A percentile compares a stretch with the other conserved stretches of the same genome.
Evolutionary conservation across 2,888 invertebrate genomes (phyloP).

Genomic region (Lochmaea capreae): DNA sequence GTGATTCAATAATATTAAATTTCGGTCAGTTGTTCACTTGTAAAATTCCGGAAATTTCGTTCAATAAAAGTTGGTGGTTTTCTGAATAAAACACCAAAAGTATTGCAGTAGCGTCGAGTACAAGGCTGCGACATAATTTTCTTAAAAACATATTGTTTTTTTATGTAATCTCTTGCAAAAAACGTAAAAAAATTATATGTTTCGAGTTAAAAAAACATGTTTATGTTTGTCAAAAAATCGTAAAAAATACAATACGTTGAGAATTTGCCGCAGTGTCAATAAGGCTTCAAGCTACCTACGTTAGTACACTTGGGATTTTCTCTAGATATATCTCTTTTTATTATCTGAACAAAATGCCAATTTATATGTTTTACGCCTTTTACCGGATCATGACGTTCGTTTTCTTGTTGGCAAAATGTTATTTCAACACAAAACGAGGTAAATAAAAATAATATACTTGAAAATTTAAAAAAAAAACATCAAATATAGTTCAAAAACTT

Average conservation of each 20-base stretch:
- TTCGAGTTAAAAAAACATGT: too few species aligned
- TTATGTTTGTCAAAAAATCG: not conserved
- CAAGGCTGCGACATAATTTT: not conserved
- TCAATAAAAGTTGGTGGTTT: slow-evolving; percentile 11
- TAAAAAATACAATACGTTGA: not conserved
- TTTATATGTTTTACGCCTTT: not conserved
- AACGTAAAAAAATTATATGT: too few species aligned
- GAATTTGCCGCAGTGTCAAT: not conserved
- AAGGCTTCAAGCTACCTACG: not conserved
- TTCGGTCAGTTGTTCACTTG: slow-evolving; percentile 13
- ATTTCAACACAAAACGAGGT: not conserved
- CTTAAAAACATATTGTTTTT: too few species aligned
- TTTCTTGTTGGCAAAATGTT: not conserved
- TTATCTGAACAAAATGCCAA: slow-evolving; percentile 5
- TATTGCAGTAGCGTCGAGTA: not conserved
- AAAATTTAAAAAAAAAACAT: not conserved
- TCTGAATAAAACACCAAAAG: not conserved
- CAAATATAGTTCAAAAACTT: too few species aligned
- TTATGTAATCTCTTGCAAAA: too few species aligned
- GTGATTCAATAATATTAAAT: slow-evolving; percentile 9
- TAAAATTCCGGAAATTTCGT: not conserved
- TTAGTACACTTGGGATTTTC: not conserved
- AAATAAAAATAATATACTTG: not conserved
- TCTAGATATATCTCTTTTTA: not conserved
- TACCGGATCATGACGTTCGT: not conserved